Evolutionary conservation across 2,797 vertebrate species (phyloP), one percentile per base, ranked within the genome.

Genomic region (Molossus alvarezi): DNA sequence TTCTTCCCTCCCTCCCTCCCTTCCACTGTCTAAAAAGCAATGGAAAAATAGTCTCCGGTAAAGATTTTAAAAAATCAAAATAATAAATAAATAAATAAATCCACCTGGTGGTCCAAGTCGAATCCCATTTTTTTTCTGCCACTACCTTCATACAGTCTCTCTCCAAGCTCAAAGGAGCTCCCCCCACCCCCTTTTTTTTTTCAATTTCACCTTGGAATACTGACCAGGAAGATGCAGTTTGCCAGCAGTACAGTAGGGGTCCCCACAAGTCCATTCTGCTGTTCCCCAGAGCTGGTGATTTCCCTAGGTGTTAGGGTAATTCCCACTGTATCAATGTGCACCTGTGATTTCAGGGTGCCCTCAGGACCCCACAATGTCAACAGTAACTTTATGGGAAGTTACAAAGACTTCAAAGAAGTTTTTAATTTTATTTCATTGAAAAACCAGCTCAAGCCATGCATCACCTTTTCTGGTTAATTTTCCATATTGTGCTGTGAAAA

Each of bases 191-290:
- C 20, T 45, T 45, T 71, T 71, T 17, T 55, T 64, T 23, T 69
- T 62, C 14, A 48, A 33, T 25, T 23, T 41, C 23, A 33, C 21
- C 58, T 55, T 55, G 29, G 45, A 93, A 69, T 0, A 5, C 1
- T 9, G 60, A 51, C 15, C 37, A 88, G 75, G 51, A 81, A 69
- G 45, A 1, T 90, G 86, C 41, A 94, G 77, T 96, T 94, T 80
- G 21, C 29, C 33, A 27, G 2, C 13, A 20, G 11, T 75, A 94
- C 97, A 92, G 91, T 48, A 97, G 96, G 82, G 58, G 85, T 93
- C 82, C 14, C 64, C 80, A 93, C 13, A 15, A 27, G 60, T 48
- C n/a, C 69, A 67, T 55, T 79, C 77, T 84, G 33, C 60, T 76
- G 2, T 67, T 83, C 65, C 9, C 25, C 20, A 27, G 20, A 2